A percentile compares a stretch with the other conserved stretches of the same genome.
Conservation (phyloP, 2,797 vertebrate genomes). For the Danio albolineatus region DNA sequence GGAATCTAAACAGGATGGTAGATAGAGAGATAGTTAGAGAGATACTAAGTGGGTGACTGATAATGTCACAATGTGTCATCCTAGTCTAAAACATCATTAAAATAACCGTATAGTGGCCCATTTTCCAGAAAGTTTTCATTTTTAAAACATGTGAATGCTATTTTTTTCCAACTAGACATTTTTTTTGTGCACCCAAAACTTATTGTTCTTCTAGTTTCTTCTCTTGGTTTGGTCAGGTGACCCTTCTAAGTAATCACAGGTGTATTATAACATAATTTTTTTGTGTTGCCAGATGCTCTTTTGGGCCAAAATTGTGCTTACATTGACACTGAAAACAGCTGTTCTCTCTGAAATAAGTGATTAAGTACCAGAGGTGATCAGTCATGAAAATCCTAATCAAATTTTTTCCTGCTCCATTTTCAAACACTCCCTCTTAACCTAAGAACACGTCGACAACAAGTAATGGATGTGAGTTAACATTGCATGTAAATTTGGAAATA, state of each 20-base stretch:
- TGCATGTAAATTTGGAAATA: neutral
- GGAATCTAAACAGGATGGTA: constrained; percentile 60
- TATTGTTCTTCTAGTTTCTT: too few species aligned
- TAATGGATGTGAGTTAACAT: neutral
- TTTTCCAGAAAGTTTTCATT: neutral
- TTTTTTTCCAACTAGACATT: neutral
- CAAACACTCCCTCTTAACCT: neutral
- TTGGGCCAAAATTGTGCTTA: neutral
- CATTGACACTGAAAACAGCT: neutral
- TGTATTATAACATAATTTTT: neutral
- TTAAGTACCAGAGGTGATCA: neutral
- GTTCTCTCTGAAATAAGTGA: neutral
- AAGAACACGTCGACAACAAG: neutral
- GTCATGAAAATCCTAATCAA: neutral
- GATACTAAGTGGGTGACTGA: constrained; percentile 32
- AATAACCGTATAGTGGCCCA: neutral
- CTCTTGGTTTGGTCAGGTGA: neutral
- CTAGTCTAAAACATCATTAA: neutral
- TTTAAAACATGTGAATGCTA: neutral
- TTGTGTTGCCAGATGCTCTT: neutral
- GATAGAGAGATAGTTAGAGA: constrained; percentile 10
- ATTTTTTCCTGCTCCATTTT: neutral
- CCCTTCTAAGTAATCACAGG: neutral
- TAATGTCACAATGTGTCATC: constrained; percentile 36
- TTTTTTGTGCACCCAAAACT: neutral